Base-by-base conservation (phyloP, 1,140 invertebrate genomes). In the Brachionus koreanus region DNA sequence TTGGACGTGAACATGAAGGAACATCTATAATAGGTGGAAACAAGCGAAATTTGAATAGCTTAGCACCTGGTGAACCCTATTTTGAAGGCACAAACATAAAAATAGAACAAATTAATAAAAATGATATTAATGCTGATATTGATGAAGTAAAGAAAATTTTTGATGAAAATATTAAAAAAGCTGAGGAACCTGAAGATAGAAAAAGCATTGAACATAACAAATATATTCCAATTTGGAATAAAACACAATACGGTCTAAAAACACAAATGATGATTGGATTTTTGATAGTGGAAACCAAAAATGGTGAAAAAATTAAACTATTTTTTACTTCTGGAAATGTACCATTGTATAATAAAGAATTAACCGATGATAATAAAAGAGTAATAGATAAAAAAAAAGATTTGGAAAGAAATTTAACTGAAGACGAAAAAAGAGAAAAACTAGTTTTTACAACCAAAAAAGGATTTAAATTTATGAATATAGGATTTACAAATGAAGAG, bases 191-290 rank as follows among this genome's bases (percentile, higher is more conserved):
- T 65, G 33, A 65, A 13, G 25, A 35, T 35, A 65, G 61, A 65
- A 35, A 33, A 65, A 33, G 12, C 33, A 65, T 65, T 0, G 2
- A 35, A 65, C 61, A 65, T 13, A 65, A 65, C 33, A 65, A 65
- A 33, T 9, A 65, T 33, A 65, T 33, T 12, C 61, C 61, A 25
- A 65, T 33, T 33, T 65, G 25, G 25, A 65, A 29, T 9, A 35
- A 65, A 65, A 35, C 33, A 29, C n/a, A 33, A 65, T 25, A 65
- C 2, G 33, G 25, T 65, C 33, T 65, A 9, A 65, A 65, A 65
- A 65, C 61, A 65, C 25, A 65, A 33, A 65, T 65, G 61, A 65
- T 65, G 61, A 33, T 65, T 33, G 61, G 61, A 65, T 65, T 65
- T 65, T 25, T 52, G 19, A 52, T 52, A 19, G 49, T 52, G 49